Base-by-base conservation (phyloP, 1,140 invertebrate species). In the Drosophila chauvacae region DNA sequence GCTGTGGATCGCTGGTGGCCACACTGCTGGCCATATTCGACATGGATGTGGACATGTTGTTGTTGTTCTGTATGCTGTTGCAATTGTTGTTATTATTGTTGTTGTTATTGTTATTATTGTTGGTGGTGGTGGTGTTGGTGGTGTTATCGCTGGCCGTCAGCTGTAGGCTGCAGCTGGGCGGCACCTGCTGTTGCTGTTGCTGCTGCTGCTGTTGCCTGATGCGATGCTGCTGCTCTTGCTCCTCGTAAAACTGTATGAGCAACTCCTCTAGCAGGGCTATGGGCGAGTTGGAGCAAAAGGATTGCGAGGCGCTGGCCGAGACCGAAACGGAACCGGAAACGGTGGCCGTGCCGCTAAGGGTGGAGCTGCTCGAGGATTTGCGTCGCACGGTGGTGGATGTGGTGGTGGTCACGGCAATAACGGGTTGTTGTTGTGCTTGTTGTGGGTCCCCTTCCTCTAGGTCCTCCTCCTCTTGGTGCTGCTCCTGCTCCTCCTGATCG, bases 181-280 rank as follows among this genome's bases (percentile, higher is more conserved):
- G 50, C 16, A 30, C 44, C 30, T 66, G 59, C 39, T 77, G 42
- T 3, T 23, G 23, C 20, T 47, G 44, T n/a, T 44, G 42, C 41
- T 65, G 58, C 45, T 77, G 41, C 6, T 83, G 26, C 45, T 66
- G 51, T n/a, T 84, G 44, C 62, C 44, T 78, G 51, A 51, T 72
- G 48, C 76, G 59, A 16, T 77, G 71, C 42, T 68, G 66, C 57
- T 83, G 83, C 60, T 86, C 84, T 26, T 85, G 91, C 53, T 91
- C 86, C 51, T 92, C 91, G 90, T 92, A 92, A 42, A 92, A 86
- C 51, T 92, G 86, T 23, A 92, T 76, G 3, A 92, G 74, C 57
- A 92, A 35, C 70, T 92, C 91, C 45, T 92, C 91, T 7, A 92
- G 77, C 59, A 92, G 60, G 5, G 73, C 63, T 39, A 91, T 91